phyloP scores from a whole-genome alignment of 1,140 invertebrate species.

The Calliphora vicina region DNA sequence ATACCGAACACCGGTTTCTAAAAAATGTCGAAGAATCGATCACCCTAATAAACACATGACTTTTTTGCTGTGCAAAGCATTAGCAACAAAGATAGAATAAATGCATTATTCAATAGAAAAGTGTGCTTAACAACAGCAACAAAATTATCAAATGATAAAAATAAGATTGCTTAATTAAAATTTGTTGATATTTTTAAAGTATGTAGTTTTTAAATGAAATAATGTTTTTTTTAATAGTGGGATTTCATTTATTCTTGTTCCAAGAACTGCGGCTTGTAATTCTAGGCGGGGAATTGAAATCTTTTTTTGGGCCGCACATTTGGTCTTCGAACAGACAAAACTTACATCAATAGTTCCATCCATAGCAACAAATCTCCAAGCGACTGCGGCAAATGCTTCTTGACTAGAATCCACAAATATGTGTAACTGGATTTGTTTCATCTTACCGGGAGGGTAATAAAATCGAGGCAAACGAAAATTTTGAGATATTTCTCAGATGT shows the following conservation, averaged over 20 bases:
- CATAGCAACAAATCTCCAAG: not conserved
- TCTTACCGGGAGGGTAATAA: not conserved
- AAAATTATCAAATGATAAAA: too few species aligned
- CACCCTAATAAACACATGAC: too few species aligned
- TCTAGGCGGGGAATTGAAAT: not conserved
- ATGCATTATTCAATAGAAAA: too few species aligned
- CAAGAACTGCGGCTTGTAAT: conserved; percentile 17
- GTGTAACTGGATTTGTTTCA: not conserved
- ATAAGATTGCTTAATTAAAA: too few species aligned
- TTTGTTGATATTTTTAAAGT: too few species aligned
- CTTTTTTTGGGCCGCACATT: not conserved
- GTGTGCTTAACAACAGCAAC: too few species aligned
- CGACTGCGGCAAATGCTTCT: conserved; percentile 11
- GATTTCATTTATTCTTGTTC: not conserved
- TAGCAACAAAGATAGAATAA: too few species aligned
- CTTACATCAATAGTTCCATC: not conserved
- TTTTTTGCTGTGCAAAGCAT: too few species aligned
- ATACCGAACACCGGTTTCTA: too few species aligned
- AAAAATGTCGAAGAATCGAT: too few species aligned
- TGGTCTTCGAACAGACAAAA: conserved; percentile 1
- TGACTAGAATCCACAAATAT: conserved; percentile 23
- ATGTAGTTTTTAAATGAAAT: too few species aligned
- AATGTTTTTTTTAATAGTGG: too few species aligned
- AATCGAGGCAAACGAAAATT: not conserved
- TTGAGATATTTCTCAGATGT: not conserved